These are phyloP conservation scores for Lamellibrachia columna DNA, from an alignment of 2,888 invertebrate species.

Conservation along the genomic window DNA sequence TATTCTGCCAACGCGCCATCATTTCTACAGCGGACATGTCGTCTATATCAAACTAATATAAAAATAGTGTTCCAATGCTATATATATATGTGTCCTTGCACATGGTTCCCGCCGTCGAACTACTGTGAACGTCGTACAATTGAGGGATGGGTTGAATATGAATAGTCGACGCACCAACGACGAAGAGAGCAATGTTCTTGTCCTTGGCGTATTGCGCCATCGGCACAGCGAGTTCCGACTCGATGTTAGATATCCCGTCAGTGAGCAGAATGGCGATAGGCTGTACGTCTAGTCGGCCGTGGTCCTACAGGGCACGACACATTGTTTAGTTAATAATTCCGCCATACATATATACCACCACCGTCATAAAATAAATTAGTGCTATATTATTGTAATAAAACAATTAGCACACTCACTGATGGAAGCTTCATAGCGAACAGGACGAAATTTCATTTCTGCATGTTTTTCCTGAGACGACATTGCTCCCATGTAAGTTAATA, in stretches of 20 bases:
- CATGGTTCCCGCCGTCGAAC: no score
- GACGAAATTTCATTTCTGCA: background rate
- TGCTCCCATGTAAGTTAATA: background rate
- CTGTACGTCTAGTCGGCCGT: slow-evolving; percentile 32
- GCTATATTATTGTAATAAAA: no score
- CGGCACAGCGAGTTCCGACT: slow-evolving; percentile 31
- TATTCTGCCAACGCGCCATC: no score
- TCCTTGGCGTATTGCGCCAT: slow-evolving; percentile 49
- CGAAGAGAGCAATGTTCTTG: slow-evolving; percentile 47
- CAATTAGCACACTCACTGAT: no score
- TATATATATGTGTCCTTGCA: no score
- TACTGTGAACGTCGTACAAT: no score
- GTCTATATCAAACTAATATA: no score
- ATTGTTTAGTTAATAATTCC: background rate
- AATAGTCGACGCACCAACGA: slow-evolving; percentile 42
- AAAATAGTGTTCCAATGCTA: no score
- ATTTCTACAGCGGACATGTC: no score
- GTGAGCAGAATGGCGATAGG: slow-evolving; percentile 41
- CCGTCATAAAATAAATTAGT: background rate
- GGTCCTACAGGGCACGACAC: background rate
- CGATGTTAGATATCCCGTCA: slow-evolving; percentile 36
- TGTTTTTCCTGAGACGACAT: background rate
- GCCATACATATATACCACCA: background rate
- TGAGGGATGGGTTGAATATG: no score
- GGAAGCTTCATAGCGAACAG: background rate